phyloP scores from a whole-genome alignment of 2,797 vertebrate genomes.

The Anguilla anguilla region DNA sequence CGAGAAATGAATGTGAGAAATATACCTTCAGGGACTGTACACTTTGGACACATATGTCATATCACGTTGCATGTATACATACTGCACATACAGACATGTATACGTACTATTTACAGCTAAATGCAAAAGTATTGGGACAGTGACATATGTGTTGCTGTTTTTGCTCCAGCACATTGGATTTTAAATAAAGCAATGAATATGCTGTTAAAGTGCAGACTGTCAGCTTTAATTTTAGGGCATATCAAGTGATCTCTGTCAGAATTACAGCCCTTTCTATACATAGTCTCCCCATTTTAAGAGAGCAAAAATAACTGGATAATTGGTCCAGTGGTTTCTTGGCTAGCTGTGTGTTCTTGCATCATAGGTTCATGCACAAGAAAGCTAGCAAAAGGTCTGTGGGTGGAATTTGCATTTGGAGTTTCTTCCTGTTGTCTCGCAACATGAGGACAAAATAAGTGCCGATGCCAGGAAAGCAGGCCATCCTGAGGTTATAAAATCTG shows the following conservation, averaged over 20 bases:
- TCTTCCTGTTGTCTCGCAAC: too few species aligned
- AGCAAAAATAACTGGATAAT: too few species aligned
- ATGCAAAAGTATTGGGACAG: background rate
- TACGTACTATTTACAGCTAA: background rate
- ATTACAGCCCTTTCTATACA: background rate
- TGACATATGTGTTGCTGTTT: background rate
- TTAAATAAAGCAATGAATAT: background rate
- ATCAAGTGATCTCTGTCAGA: background rate
- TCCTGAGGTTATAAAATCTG: too few species aligned
- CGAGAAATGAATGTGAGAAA: background rate
- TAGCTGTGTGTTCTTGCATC: too few species aligned
- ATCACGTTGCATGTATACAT: background rate
- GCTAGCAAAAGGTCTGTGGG: too few species aligned
- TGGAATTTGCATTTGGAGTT: too few species aligned
- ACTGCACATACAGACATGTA: background rate
- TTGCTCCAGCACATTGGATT: background rate
- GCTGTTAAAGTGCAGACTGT: background rate
- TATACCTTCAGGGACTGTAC: background rate
- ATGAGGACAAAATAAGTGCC: too few species aligned
- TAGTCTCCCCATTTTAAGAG: background rate
- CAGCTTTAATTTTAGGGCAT: background rate
- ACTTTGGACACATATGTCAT: background rate
- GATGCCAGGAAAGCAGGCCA: too few species aligned
- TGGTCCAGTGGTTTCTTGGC: too few species aligned
- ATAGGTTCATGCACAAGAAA: too few species aligned